Conservation (phyloP, 2,113 vertebrate species). For the Nesogale talazaci region DNA sequence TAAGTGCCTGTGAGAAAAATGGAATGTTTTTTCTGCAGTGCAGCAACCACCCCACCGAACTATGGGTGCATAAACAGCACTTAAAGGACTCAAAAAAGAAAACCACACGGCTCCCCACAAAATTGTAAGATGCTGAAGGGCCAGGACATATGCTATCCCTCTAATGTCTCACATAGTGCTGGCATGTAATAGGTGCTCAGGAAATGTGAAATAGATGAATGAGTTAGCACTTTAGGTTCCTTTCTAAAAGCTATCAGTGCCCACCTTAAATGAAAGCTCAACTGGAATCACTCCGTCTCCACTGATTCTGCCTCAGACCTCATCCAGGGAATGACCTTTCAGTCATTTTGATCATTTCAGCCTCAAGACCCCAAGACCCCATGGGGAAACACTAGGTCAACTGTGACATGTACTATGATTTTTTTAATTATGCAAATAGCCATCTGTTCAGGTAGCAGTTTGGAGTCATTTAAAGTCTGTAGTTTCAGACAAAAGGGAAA, state of each 20-base stretch:
- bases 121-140: background rate
- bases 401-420: slow-evolving; percentile 49
- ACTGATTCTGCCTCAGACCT: background rate
- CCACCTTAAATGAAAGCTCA: background rate
- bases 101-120: background rate
- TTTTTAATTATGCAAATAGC: slow-evolving; percentile 73
- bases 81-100: background rate
- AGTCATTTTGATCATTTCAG: slow-evolving; percentile 52
- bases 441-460: slow-evolving; percentile 70
- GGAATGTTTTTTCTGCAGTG: background rate
- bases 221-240: background rate
- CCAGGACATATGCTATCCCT: background rate
- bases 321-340: background rate
- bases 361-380: slow-evolving; percentile 15
- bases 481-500: slow-evolving; percentile 63
- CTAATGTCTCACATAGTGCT: background rate
- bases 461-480: slow-evolving; percentile 42
- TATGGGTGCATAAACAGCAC: background rate
- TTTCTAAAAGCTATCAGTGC: slow-evolving; percentile 1
- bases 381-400: slow-evolving; percentile 58
- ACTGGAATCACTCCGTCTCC: slow-evolving; percentile 2
- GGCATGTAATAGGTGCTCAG: background rate
- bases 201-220: background rate
- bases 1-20: background rate
- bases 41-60: background rate